A percentile compares a stretch with the other conserved stretches of the same genome.
phyloP scores from a whole-genome alignment of 2,113 vertebrate genomes.

The Cinclus cinclus region DNA sequence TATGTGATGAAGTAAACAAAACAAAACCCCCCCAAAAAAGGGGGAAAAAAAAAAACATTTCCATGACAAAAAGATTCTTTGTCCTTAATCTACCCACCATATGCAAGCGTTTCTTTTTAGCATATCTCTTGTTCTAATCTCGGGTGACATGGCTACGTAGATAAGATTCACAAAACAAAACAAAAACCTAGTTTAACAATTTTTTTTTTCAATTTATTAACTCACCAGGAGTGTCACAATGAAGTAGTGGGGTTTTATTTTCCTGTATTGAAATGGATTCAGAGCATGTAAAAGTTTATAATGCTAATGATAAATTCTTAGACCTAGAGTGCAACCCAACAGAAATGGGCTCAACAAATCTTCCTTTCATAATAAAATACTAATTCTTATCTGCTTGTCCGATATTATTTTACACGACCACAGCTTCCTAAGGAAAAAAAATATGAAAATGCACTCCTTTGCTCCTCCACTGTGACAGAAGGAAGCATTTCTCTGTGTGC shows the following conservation, averaged over 20 bases:
- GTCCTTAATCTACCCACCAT: constrained; percentile 88
- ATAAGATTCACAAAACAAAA: constrained; percentile 67
- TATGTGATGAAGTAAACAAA: constrained; percentile 95
- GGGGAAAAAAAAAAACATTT: constrained; percentile 78
- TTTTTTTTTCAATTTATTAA: constrained; percentile 71
- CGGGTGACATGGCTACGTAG: constrained; percentile 74
- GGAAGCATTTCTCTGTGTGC: background rate
- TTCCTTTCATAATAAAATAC: background rate
- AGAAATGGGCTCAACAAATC: background rate
- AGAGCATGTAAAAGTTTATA: constrained; percentile 53
- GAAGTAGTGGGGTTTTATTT: constrained; percentile 17
- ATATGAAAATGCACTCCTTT: background rate
- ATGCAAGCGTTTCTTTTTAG: constrained; percentile 87
- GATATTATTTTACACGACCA: background rate
- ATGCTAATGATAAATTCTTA: background rate
- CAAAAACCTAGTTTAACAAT: constrained; percentile 62
- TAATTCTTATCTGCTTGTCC: background rate
- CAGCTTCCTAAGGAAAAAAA: background rate
- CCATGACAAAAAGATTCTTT: constrained; percentile 95
- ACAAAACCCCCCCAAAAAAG: constrained; percentile 66
- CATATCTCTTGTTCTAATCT: constrained; percentile 82
- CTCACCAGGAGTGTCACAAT: constrained; percentile 21
- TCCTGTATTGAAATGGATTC: background rate
- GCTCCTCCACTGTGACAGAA: background rate
- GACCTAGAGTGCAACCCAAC: background rate